These are phyloP conservation scores for Masnerella sp. DNA, from an alignment of 2,888 invertebrate species.

Conservation along the genomic window DNA sequence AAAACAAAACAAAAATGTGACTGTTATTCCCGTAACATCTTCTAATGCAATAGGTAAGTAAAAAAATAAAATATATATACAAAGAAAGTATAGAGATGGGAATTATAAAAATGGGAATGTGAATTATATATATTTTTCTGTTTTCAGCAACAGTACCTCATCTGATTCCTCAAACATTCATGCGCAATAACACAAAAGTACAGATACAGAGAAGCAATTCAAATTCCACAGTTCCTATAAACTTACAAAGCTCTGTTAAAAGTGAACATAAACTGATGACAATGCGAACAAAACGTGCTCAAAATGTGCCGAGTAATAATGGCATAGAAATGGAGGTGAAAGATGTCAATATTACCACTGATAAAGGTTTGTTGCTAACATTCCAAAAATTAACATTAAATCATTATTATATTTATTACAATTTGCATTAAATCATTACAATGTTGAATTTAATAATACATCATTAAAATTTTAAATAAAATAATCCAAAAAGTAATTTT, in stretches of 20 bases:
- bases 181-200: conserved; percentile 32
- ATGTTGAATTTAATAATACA: no score
- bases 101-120: neutral
- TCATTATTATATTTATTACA: no score
- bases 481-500: no score
- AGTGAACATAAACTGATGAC: conserved; percentile 44
- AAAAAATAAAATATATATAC: no score
- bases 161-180: conserved; percentile 15
- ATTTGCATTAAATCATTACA: no score
- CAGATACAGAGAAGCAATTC: conserved; percentile 26
- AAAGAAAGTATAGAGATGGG: no score
- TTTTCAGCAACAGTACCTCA: conserved; percentile 27
- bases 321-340: conserved; percentile 45
- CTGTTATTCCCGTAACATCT: conserved; percentile 32
- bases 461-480: no score
- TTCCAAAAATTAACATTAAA: no score
- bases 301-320: conserved; percentile 42
- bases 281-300: conserved; percentile 48
- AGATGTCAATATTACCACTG: conserved; percentile 40
- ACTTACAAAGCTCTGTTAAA: conserved; percentile 33
- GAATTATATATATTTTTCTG: conserved; percentile 5
- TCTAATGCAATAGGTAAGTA: conserved; percentile 34
- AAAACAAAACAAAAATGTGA: conserved; percentile 37
- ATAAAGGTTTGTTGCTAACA: conserved; percentile 57
- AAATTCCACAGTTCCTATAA: conserved; percentile 54